Percentiles rank a stretch among this genome's conserved stretches.
Conservation (phyloP, 2,888 invertebrate species). For the Clusia tigrina region DNA sequence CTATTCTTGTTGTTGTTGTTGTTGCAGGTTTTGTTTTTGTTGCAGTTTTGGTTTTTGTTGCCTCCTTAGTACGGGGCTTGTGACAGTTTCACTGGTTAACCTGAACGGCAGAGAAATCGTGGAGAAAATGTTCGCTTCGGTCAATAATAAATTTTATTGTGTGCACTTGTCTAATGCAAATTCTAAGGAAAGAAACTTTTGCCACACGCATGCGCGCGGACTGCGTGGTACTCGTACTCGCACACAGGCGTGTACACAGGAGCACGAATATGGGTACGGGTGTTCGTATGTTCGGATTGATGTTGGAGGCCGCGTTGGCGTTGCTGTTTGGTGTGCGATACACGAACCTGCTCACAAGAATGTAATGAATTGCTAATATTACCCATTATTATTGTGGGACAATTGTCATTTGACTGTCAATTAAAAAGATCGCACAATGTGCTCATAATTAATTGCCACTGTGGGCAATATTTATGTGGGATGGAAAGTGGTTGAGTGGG, state of each 20-base stretch:
- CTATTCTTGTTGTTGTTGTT: neutral
- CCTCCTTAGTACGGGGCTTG: neutral
- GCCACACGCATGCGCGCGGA: slow-evolving; percentile 1
- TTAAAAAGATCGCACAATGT: neutral
- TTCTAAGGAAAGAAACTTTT: neutral
- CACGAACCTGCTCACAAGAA: neutral
- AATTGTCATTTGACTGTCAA: neutral
- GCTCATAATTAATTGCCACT: neutral
- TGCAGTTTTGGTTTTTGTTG: too few relatives aligned
- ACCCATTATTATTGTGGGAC: neutral
- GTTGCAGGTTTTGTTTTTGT: slow-evolving; percentile 6
- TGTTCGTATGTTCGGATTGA: neutral
- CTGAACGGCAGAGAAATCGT: neutral
- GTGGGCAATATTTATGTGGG: too few relatives aligned
- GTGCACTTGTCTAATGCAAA: neutral
- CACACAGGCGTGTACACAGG: too few relatives aligned
- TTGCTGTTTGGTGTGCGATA: neutral
- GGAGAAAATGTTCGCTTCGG: neutral
- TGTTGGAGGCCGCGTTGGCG: neutral
- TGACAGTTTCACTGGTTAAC: neutral
- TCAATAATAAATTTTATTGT: neutral
- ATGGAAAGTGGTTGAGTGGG: too few relatives aligned
- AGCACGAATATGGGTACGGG: too few relatives aligned
- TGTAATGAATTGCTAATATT: neutral
- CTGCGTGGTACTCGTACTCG: too few relatives aligned